Evolutionary conservation across 1,140 invertebrate species (phyloP).

Genomic region (Trachymyrmex septentrionalis): DNA sequence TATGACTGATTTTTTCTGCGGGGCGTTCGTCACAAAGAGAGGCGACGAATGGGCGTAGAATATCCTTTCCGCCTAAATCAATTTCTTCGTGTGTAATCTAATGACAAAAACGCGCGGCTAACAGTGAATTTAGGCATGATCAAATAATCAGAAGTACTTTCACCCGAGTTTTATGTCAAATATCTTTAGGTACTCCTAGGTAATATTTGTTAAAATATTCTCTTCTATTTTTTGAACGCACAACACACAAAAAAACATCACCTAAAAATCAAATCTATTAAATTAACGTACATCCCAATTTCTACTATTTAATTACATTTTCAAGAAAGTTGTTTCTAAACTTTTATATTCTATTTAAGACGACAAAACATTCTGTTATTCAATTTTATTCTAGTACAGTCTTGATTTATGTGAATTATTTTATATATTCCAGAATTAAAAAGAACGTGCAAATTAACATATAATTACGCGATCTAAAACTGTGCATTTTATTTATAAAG

Average conservation of each 20-base stretch:
- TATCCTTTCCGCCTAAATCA: neutral
- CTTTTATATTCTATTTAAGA: neutral
- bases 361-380: neutral
- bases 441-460: neutral
- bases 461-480: conserved; percentile 15
- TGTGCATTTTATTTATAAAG: conserved; percentile 16
- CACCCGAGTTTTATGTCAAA: neutral
- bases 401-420: neutral
- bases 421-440: neutral
- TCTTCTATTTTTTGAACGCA: neutral
- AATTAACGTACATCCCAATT: neutral
- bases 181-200: neutral
- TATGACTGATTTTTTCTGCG: conserved; percentile 53
- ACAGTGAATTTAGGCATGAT: neutral
- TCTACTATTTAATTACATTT: neutral
- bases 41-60: neutral
- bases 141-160: neutral
- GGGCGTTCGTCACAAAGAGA: conserved; percentile 27
- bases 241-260: neutral
- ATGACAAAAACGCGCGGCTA: neutral
- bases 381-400: neutral
- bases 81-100: neutral
- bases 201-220: neutral
- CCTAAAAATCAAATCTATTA: neutral
- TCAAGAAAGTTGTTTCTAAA: neutral